These are phyloP conservation scores for Cyprinodon variegatus DNA, from an alignment of 2,113 vertebrate species.

Conservation along the genomic window DNA sequence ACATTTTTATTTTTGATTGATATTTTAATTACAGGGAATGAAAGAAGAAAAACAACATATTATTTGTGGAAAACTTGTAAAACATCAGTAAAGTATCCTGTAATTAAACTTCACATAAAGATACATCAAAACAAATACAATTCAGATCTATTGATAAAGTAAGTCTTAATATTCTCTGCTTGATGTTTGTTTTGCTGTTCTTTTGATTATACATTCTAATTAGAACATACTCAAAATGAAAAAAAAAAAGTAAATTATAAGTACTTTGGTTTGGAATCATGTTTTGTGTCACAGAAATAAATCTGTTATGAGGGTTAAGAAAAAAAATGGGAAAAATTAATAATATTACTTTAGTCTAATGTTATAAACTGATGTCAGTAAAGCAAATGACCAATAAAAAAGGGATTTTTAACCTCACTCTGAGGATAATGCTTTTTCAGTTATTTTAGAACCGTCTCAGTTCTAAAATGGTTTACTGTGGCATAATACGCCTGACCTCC, in stretches of 20 bases:
- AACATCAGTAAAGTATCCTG: background rate
- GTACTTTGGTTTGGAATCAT: background rate
- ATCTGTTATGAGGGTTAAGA: background rate
- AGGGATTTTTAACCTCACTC: background rate
- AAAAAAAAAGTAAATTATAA: background rate
- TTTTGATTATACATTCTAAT: background rate
- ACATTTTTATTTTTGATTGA: background rate
- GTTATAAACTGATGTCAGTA: background rate
- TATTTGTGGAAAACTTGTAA: background rate
- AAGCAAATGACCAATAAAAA: too few species aligned
- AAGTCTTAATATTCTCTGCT: background rate
- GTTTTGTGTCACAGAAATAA: background rate
- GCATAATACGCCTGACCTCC: constrained; percentile 50
- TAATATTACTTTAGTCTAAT: background rate
- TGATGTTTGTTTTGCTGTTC: background rate
- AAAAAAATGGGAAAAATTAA: background rate
- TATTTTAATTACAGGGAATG: background rate
- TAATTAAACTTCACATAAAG: background rate
- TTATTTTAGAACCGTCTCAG: constrained; percentile 55
- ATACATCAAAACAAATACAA: background rate
- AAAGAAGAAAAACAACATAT: background rate
- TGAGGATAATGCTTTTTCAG: constrained; percentile 35
- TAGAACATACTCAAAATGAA: background rate
- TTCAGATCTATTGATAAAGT: background rate
- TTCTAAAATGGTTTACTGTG: constrained; percentile 21